Conservation (phyloP, 2,888 invertebrate genomes). For the Drosophila suboccidentalis region DNA sequence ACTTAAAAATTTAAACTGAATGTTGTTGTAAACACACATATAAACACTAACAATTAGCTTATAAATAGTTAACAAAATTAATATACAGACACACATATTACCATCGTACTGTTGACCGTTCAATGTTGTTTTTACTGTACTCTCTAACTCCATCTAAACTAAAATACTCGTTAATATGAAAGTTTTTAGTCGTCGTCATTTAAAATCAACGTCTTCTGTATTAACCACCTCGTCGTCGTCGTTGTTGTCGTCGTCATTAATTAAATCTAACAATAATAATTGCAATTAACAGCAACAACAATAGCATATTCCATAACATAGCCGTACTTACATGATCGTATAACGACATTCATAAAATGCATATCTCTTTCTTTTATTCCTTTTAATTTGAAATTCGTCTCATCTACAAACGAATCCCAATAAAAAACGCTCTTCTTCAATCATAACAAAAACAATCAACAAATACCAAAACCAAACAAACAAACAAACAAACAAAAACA, state of each 20-base stretch:
- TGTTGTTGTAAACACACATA: constrained; percentile 51
- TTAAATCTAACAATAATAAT: constrained; percentile 7
- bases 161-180: constrained; percentile 16
- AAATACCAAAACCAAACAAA: constrained; percentile 17
- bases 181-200: constrained; percentile 44
- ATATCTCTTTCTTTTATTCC: constrained; percentile 75
- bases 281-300: constrained; percentile 35
- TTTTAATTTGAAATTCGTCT: constrained; percentile 65
- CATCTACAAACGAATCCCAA: constrained; percentile 59
- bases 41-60: constrained; percentile 16
- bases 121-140: constrained; percentile 66
- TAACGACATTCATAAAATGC: constrained; percentile 70
- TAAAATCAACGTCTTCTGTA: constrained; percentile 28
- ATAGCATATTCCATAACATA: constrained; percentile 43
- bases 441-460: constrained; percentile 37
- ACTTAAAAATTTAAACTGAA: constrained; percentile 38
- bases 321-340: constrained; percentile 40
- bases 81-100: constrained; percentile 14
- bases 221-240: constrained; percentile 37
- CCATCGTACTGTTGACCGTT: constrained; percentile 67
- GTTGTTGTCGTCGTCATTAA: constrained; percentile 35
- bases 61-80: constrained; percentile 13
- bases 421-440: constrained; percentile 30
- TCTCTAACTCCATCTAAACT: constrained; percentile 31
- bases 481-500: constrained; percentile 5